phyloP scores from a whole-genome alignment of 2,888 invertebrate genomes.

The Lamellibrachia columna region DNA sequence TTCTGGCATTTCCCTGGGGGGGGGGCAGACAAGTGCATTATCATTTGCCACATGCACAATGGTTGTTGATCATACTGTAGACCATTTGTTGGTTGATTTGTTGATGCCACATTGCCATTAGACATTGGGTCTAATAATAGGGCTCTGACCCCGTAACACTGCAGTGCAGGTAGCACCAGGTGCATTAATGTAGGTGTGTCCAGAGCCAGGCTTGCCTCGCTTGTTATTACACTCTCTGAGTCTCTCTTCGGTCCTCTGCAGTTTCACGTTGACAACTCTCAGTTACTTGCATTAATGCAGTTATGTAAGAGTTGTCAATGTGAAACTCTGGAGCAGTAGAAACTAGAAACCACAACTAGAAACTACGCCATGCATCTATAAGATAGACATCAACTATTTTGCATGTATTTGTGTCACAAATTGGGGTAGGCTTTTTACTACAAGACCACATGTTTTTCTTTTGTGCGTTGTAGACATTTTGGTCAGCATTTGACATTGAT shows the following conservation, averaged over 20 bases:
- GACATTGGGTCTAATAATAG: neutral
- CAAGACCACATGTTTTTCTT: too few relatives aligned
- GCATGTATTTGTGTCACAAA: too few relatives aligned
- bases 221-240: neutral
- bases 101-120: neutral
- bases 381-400: too few relatives aligned
- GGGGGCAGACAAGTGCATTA: too few relatives aligned
- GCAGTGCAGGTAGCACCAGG: neutral
- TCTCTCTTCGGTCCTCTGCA: neutral
- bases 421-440: too few relatives aligned
- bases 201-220: neutral
- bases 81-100: conserved; percentile 1
- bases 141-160: neutral
- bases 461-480: too few relatives aligned
- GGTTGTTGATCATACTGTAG: neutral
- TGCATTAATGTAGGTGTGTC: neutral
- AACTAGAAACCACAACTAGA: neutral
- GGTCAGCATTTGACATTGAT: too few relatives aligned
- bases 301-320: neutral
- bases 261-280: neutral
- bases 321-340: neutral
- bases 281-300: neutral
- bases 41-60: too few relatives aligned
- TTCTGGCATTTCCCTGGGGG: too few relatives aligned
- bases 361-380: too few relatives aligned